These are phyloP conservation scores for Campaea margaritaria DNA, from an alignment of 2,888 invertebrate genomes.

Conservation along the genomic window DNA sequence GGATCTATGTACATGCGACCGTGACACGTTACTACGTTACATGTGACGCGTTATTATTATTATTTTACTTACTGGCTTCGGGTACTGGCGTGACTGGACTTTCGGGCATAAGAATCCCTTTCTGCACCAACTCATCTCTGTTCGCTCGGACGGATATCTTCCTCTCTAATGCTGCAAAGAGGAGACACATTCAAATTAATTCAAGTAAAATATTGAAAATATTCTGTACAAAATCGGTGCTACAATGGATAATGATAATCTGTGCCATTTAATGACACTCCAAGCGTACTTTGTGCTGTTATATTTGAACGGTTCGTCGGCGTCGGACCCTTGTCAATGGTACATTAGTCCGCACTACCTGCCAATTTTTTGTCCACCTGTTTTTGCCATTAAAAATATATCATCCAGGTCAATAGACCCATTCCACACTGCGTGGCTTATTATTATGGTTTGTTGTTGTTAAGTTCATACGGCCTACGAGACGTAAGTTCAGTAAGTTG, in stretches of 20 bases:
- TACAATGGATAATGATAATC: not conserved
- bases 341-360: slow-evolving; percentile 28
- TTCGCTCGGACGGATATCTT: slow-evolving; percentile 99
- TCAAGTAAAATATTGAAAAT: not conserved
- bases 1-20: too few species aligned
- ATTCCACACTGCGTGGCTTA: slow-evolving; percentile 11
- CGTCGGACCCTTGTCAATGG: slow-evolving; percentile 18
- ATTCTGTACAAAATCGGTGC: not conserved
- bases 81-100: slow-evolving; percentile 93
- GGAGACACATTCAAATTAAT: slow-evolving; percentile 28
- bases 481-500: too few species aligned
- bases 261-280: not conserved
- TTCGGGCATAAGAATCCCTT: slow-evolving; percentile 96
- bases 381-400: slow-evolving; percentile 28
- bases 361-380: slow-evolving; percentile 28
- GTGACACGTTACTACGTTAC: too few species aligned
- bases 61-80: slow-evolving; percentile 88
- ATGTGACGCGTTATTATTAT: too few species aligned
- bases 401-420: slow-evolving; percentile 26
- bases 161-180: slow-evolving; percentile 95
- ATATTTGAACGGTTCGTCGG: slow-evolving; percentile 1
- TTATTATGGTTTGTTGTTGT: slow-evolving; percentile 11
- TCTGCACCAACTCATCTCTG: slow-evolving; percentile 98
- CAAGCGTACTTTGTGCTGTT: not conserved
- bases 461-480: not conserved